Evolutionary conservation across 2,888 invertebrate genomes (phyloP), one percentile per base, ranked within the genome.

Genomic region (Pseudoips prasinana): DNA sequence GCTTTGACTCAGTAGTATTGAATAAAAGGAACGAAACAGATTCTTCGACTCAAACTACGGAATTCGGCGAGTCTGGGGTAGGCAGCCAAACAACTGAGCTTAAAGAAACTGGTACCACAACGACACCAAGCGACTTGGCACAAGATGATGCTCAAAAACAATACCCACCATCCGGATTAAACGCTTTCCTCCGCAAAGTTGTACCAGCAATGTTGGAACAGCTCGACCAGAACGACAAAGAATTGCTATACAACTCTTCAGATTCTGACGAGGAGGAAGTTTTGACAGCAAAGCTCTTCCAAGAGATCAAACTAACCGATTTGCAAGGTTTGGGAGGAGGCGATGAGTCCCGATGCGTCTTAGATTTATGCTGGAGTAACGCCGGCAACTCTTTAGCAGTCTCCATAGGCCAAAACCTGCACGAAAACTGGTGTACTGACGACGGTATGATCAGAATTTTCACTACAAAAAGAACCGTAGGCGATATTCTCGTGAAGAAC

Each of bases 211-310:
- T 88, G 72, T 35, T 87, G 33, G 81, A 82, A 3, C 85, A 86
- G 19, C 48, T 88, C 0, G 74, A 81, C 20, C 66, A 75, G 18
- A 69, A 58, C 9, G 75, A 81, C 1, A 49, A 39, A 0, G 77
- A 80, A 11, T 22, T 60, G 0, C 17, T 52, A 0, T 64, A 63
- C 33, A 62, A 70, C 8, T 82, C 84, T 0, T 83, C 85, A 0
- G 87, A 87, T 35, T 80, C 82, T 0, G 87, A 88, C 0, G 83
- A 82, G 1, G 87, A 85, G 2, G 86, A 85, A 0, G 37, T 57
- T 0, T 7, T 79, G 0, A 29, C 47, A 0, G 80, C 82, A 0
- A 81, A 76, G 26, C 20, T 82, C 0, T 46, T 81, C 1, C 85
- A 86, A 44, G 79, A 82, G 39, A 60, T 86, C 0, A 64, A 64